Percentiles rank a stretch among this genome's conserved stretches.
These are phyloP conservation scores for Cepaea hortensis DNA, from an alignment of 2,888 invertebrate species.

Conservation along the genomic window DNA sequence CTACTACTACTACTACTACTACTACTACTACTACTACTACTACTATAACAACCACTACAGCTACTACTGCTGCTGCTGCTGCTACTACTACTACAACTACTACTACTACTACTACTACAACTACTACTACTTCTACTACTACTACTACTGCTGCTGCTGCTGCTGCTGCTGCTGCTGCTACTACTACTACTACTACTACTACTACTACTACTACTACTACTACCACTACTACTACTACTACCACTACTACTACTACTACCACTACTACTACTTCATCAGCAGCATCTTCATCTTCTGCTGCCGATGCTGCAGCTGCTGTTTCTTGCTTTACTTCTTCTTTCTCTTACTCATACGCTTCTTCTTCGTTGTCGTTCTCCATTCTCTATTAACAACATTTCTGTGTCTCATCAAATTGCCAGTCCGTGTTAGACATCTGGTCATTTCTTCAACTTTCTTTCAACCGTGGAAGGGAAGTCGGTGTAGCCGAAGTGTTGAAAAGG, in stretches of 20 bases:
- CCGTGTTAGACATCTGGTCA: too few species aligned
- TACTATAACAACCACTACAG: too few species aligned
- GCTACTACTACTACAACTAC: conserved; percentile 28
- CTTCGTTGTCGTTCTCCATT: background rate
- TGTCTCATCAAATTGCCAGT: too few species aligned
- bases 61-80: conserved; percentile 26
- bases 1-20: background rate
- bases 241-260: background rate
- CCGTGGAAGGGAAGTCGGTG: too few species aligned
- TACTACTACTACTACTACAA: conserved; percentile 28
- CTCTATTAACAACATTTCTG: background rate
- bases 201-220: conserved; percentile 32
- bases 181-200: background rate
- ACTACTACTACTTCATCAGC: background rate
- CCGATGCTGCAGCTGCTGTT: too few species aligned
- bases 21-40: conserved; percentile 18
- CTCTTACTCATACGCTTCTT: background rate
- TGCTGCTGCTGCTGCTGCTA: too few species aligned
- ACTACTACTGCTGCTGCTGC: too few species aligned
- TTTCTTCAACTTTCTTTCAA: too few species aligned
- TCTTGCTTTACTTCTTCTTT: too few species aligned
- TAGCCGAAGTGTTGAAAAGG: too few species aligned
- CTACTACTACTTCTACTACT: conserved; percentile 13
- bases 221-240: conserved; percentile 17
- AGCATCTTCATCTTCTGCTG: background rate